Evolutionary conservation across 1,140 invertebrate genomes (phyloP).

Genomic region (Armadillidium nasatum): DNA sequence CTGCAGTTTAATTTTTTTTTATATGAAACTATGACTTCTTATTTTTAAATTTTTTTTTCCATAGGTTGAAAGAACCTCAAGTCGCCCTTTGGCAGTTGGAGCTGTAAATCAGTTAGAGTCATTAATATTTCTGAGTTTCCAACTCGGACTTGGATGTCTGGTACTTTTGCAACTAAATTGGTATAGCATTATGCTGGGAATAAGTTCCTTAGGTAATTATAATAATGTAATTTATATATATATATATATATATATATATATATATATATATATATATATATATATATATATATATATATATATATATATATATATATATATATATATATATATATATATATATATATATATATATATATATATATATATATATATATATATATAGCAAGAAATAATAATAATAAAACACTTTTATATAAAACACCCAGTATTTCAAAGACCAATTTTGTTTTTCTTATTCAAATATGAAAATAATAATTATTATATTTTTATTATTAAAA

Average conservation of each 20-base stretch:
- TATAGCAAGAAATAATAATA: too few species aligned
- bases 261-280: not conserved
- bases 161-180: conserved; percentile 73
- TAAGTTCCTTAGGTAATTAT: conserved; percentile 47
- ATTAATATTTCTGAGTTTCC: conserved; percentile 53
- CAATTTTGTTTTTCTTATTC: too few species aligned
- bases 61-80: conserved; percentile 38
- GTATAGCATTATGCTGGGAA: conserved; percentile 46
- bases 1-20: too few species aligned
- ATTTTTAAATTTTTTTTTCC: not conserved
- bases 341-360: conserved; percentile 6
- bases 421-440: too few species aligned
- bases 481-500: too few species aligned
- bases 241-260: conserved; percentile 21
- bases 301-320: conserved; percentile 21
- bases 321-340: not conserved
- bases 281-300: conserved; percentile 4
- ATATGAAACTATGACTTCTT: too few species aligned
- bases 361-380: conserved; percentile 21
- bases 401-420: too few species aligned
- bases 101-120: conserved; percentile 52
- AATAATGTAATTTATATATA: not conserved
- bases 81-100: conserved; percentile 39
- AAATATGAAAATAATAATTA: too few species aligned
- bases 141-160: conserved; percentile 58